Evolutionary conservation across 1,140 invertebrate species (phyloP).

Genomic region (Mesaphorura yosii): DNA sequence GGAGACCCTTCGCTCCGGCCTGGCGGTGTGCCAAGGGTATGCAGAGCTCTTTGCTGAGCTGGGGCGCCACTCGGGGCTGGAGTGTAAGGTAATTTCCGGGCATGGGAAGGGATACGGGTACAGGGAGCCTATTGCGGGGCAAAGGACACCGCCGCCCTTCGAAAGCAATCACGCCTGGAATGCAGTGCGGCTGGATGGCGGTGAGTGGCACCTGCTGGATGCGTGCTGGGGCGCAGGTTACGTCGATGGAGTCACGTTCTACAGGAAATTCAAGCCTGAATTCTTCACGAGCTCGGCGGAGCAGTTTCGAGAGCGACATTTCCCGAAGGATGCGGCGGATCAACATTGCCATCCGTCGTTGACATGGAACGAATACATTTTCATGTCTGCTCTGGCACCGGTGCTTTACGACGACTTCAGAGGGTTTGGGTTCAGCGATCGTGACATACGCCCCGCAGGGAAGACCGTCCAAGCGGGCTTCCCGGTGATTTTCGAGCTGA

Average conservation of each 20-base stretch:
- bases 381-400: background rate
- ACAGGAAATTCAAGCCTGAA: background rate
- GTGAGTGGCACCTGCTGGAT: background rate
- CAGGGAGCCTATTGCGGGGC: too few species aligned
- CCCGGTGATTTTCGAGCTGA: background rate
- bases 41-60: conserved; percentile 1
- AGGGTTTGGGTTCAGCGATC: background rate
- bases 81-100: background rate
- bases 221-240: conserved; percentile 3
- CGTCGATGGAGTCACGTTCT: background rate
- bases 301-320: background rate
- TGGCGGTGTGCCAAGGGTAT: conserved; percentile 6
- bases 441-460: background rate
- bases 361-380: background rate
- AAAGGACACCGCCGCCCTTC: too few species aligned
- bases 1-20: background rate
- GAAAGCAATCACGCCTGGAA: conserved; percentile 3
- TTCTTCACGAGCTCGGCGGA: background rate
- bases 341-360: background rate
- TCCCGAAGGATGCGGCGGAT: background rate
- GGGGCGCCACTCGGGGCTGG: background rate
- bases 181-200: background rate
- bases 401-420: background rate
- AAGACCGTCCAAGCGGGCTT: background rate
- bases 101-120: conserved; percentile 3